phyloP scores from a whole-genome alignment of 2,113 vertebrate species.

The Ploceus nigricollis region DNA sequence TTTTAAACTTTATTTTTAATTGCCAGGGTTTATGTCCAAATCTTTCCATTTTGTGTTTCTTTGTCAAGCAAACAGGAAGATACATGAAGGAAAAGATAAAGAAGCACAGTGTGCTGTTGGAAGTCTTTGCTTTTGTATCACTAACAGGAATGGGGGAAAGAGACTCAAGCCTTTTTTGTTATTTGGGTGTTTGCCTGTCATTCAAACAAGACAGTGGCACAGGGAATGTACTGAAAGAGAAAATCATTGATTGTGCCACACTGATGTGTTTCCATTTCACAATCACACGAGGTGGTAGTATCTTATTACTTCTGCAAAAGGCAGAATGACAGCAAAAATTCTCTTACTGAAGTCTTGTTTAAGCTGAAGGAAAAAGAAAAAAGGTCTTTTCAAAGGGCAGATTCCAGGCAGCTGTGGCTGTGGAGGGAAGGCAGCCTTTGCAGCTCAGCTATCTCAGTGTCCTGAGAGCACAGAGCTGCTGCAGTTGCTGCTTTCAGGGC shows the following conservation, averaged over 20 bases:
- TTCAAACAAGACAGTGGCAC: neutral
- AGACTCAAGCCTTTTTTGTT: neutral
- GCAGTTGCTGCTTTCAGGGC: neutral
- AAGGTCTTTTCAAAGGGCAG: neutral
- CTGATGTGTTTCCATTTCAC: neutral
- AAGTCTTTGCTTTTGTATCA: neutral
- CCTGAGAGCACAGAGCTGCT: neutral
- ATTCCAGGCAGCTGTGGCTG: neutral
- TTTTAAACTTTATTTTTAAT: neutral
- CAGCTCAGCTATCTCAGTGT: neutral
- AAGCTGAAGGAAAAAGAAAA: neutral
- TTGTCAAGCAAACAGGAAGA: neutral
- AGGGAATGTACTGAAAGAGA: neutral
- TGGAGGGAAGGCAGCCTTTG: neutral
- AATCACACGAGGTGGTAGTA: fast-evolving
- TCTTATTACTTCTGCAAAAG: neutral
- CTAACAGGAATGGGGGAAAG: neutral
- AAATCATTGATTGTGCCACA: neutral
- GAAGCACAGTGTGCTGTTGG: neutral
- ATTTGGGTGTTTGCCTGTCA: neutral
- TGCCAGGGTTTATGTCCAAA: neutral
- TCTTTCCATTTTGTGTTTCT: neutral
- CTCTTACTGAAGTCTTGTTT: neutral
- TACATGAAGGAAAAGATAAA: neutral
- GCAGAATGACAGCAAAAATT: neutral